A percentile compares a stretch with the other conserved stretches of the same genome.
Evolutionary conservation across 2,797 vertebrate genomes (phyloP).

Genomic region (Gymnothorax javanicus): DNA sequence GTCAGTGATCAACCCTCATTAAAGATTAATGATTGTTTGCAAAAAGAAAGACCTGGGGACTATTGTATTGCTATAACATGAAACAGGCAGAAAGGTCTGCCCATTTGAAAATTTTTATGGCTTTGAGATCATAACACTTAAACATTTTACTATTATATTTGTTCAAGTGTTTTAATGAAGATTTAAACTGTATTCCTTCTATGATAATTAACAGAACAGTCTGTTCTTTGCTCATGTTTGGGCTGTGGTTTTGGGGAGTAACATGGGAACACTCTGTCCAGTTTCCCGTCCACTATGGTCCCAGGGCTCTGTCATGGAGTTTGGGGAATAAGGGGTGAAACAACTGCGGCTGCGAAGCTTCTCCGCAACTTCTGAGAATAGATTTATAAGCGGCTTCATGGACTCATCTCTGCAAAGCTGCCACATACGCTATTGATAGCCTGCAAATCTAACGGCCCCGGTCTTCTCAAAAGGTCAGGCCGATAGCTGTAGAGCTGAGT

Average conservation of each 20-base stretch:
- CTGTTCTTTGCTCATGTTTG: not conserved
- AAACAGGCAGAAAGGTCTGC: not conserved
- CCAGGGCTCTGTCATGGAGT: not conserved
- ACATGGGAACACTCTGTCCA: not conserved
- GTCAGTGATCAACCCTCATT: not conserved
- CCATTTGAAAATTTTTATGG: not conserved
- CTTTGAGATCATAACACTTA: not conserved
- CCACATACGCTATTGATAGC: slow-evolving; percentile 49
- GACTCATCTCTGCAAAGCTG: slow-evolving; percentile 38
- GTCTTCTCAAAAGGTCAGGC: slow-evolving; percentile 56
- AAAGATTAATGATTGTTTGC: slow-evolving; percentile 3
- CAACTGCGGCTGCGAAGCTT: not conserved
- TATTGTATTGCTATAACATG: not conserved
- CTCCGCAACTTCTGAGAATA: slow-evolving; percentile 51
- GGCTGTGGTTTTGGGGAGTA: not conserved
- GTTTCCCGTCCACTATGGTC: not conserved
- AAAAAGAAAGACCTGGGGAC: not conserved
- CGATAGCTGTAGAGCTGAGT: slow-evolving; percentile 43
- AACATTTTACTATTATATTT: not conserved
- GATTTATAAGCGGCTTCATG: slow-evolving; percentile 15
- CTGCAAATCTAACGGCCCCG: slow-evolving; percentile 31
- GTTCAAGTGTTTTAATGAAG: not conserved
- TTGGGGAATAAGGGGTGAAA: not conserved
- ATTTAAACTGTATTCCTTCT: not conserved
- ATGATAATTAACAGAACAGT: not conserved